phyloP scores from a whole-genome alignment of 2,888 invertebrate species.

The Microchrysa polita region DNA sequence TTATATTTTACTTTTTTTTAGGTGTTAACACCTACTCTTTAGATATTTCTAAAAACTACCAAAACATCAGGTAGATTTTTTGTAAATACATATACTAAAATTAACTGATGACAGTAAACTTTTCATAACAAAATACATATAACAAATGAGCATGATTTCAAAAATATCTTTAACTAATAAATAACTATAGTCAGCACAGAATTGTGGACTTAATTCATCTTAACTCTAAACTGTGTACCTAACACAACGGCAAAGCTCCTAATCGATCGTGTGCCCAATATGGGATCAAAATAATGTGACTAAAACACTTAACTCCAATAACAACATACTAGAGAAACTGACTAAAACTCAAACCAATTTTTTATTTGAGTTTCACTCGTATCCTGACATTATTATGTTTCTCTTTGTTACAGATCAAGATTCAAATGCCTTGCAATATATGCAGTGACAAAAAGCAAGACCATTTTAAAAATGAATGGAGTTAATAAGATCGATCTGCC shows the following conservation, averaged over 20 bases:
- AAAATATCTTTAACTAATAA: neutral
- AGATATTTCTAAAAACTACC: too few species aligned
- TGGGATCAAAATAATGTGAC: neutral
- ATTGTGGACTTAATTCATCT: neutral
- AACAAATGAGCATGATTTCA: slow-evolving; percentile 2
- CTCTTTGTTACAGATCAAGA: slow-evolving; percentile 38
- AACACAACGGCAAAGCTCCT: neutral
- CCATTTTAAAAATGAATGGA: slow-evolving; percentile 15
- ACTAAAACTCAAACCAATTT: neutral
- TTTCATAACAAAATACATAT: too few species aligned
- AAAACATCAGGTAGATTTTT: too few species aligned
- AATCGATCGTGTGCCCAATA: neutral
- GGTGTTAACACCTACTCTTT: too few species aligned
- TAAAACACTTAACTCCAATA: slow-evolving; percentile 13
- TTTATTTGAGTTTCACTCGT: slow-evolving; percentile 11
- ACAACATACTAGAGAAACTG: slow-evolving; percentile 15
- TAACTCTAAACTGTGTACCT: neutral
- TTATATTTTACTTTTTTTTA: too few species aligned
- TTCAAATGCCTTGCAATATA: neutral
- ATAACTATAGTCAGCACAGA: neutral
- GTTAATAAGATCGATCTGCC: neutral
- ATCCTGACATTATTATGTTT: slow-evolving; percentile 30
- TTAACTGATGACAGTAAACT: too few species aligned
- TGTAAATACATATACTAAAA: too few species aligned
- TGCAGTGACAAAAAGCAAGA: neutral